These are phyloP conservation scores for Uria lomvia DNA, from an alignment of 2,113 vertebrate genomes.

Conservation along the genomic window DNA sequence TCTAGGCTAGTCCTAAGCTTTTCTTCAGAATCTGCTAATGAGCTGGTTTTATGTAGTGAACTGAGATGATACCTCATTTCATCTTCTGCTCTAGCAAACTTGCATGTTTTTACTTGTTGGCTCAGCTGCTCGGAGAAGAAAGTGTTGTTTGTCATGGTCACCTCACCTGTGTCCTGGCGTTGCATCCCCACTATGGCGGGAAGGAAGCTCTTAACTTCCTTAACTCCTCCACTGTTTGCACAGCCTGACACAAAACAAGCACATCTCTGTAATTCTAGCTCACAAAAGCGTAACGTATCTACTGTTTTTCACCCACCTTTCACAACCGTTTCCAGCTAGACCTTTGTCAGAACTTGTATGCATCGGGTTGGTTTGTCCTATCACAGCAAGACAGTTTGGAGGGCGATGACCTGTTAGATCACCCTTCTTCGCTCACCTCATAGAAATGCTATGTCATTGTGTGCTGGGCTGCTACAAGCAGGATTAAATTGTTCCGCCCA, in stretches of 20 bases:
- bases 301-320: background rate
- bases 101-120: background rate
- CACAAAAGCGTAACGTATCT: background rate
- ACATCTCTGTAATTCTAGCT: background rate
- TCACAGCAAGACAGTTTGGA: background rate
- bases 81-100: background rate
- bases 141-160: background rate
- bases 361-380: fast-evolving
- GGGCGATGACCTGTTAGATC: background rate
- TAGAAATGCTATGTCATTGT: background rate
- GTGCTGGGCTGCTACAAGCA: background rate
- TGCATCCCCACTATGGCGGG: background rate
- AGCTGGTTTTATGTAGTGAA: background rate
- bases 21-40: background rate
- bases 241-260: background rate
- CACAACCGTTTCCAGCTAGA: background rate
- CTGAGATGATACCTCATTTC: background rate
- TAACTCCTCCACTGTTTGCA: background rate
- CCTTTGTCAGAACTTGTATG: background rate
- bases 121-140: background rate
- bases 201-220: slow-evolving; percentile 19
- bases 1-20: background rate
- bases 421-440: fast-evolving
- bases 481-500: background rate
- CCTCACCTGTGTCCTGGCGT: background rate